Base-by-base conservation (phyloP, 2,113 vertebrate genomes). In the Pipra filicauda region DNA sequence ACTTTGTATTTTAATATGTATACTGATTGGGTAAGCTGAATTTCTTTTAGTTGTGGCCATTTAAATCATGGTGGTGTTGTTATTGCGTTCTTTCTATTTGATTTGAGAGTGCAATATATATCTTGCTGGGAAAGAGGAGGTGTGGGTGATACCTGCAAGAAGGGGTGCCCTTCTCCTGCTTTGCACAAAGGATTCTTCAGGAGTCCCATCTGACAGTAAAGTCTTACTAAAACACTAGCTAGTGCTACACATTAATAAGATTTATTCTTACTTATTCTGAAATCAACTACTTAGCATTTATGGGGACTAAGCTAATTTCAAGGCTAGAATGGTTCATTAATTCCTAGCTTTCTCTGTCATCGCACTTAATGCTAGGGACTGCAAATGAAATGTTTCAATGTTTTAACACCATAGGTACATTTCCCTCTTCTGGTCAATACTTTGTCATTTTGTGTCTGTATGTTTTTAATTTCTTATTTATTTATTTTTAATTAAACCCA, bases 201-300 rank as follows among this genome's bases (percentile, higher is more conserved):
- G 48, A 88, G 17, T 22, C 15, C 8, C 8, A 30, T 65, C 30
- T 62, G n/a, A 79, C 59, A 88, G 24, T 62, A 89, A 24, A 69
- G 31, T 15, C 48, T 49, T 58, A 35, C 54, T 91, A 51, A 95
- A 83, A 43, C 44, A 67, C 66, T 49, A 41, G 31, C 24, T 71
- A 44, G 66, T 93, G 58, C 70, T 93, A 41, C 11, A 27, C 59
- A n/a, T 39, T 84, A 73, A 27, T 77, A 82, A 84, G 73, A 80
- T 89, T 90, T 93, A 64, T 21, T 95, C 31, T 76, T 88, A 30
- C 10, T 54, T 89, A 52, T 49, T 94, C 61, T 88, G 88, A 92
- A 91, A 77, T 91, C 84, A 91, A 58, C 58, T 73, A n/a, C 61
- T 46, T 91, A 41, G 24, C 28, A 3, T 80, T 97, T 94, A 21